Evolutionary conservation across 2,797 vertebrate genomes (phyloP).

Genomic region (Pipistrellus nathusii): DNA sequence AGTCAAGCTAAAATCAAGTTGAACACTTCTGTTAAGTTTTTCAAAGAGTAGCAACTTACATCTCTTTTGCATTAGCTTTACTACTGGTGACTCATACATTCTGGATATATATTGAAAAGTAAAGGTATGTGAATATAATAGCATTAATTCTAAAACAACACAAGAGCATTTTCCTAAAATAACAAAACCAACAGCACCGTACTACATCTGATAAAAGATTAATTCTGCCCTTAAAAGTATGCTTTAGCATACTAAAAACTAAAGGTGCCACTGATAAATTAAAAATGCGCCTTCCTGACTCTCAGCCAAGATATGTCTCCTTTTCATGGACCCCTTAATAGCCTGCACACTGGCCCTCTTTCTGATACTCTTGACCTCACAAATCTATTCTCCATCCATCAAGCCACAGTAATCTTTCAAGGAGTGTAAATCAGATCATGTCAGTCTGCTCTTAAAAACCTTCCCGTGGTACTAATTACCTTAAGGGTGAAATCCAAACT

Average conservation of each 20-base stretch:
- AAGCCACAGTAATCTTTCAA: not conserved
- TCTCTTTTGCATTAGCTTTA: constrained; percentile 50
- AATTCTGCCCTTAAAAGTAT: constrained; percentile 74
- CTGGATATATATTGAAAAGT: constrained; percentile 62
- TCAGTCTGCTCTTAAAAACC: not conserved
- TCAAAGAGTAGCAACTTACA: not conserved
- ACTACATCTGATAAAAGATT: constrained; percentile 78
- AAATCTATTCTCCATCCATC: not conserved
- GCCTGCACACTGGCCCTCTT: not conserved
- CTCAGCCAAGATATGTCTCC: not conserved
- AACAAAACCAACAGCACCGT: constrained; percentile 67
- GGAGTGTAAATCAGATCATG: not conserved
- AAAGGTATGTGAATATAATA: constrained; percentile 25
- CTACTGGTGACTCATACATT: constrained; percentile 36
- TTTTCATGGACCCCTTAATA: not conserved
- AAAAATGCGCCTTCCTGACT: constrained; percentile 70
- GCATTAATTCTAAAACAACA: constrained; percentile 72
- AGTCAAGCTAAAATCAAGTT: constrained; percentile 51
- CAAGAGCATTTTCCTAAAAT: constrained; percentile 71
- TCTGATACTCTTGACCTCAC: not conserved
- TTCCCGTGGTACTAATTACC: not conserved
- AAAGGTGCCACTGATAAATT: constrained; percentile 71
- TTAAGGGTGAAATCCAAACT: constrained; percentile 21
- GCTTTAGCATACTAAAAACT: constrained; percentile 67
- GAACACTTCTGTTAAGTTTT: constrained; percentile 53